Percentiles rank a stretch among this genome's conserved stretches.
These are phyloP conservation scores for Stomatorhinus ivindoensis DNA, from an alignment of 2,113 vertebrate genomes.

Conservation along the genomic window DNA sequence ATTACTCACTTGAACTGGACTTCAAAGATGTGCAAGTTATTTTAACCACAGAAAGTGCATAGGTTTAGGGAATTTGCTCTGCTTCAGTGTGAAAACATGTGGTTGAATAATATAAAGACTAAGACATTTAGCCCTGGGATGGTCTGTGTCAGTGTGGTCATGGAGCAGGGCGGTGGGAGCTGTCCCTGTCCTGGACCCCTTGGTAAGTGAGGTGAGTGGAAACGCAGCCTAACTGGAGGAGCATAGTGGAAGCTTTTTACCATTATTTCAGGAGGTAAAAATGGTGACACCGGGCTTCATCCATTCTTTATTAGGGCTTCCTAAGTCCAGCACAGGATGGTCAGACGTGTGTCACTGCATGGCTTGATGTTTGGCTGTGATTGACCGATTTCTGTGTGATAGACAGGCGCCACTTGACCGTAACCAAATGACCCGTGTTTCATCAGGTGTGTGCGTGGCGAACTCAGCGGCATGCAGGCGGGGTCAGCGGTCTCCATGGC, in stretches of 20 bases:
- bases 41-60: background rate
- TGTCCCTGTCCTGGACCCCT: background rate
- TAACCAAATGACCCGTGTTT: slow-evolving; percentile 36
- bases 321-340: background rate
- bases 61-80: background rate
- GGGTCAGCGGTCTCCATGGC: slow-evolving; percentile 39
- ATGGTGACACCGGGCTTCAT: background rate
- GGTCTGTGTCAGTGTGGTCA: background rate
- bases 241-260: background rate
- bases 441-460: slow-evolving; percentile 40
- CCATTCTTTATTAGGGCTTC: background rate
- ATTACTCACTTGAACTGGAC: background rate
- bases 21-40: background rate
- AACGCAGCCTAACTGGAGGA: background rate
- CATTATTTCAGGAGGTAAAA: background rate
- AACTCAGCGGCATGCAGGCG: slow-evolving; percentile 29
- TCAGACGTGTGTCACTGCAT: background rate
- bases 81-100: background rate
- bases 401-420: slow-evolving; percentile 18
- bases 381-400: slow-evolving; percentile 26
- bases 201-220: background rate
- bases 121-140: background rate
- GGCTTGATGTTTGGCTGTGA: slow-evolving; percentile 10
- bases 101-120: background rate
- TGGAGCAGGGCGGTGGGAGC: background rate